A percentile compares a stretch with the other conserved stretches of the same genome.
Evolutionary conservation across 1,140 invertebrate species (phyloP).

Genomic region (Drosophila bocki): DNA sequence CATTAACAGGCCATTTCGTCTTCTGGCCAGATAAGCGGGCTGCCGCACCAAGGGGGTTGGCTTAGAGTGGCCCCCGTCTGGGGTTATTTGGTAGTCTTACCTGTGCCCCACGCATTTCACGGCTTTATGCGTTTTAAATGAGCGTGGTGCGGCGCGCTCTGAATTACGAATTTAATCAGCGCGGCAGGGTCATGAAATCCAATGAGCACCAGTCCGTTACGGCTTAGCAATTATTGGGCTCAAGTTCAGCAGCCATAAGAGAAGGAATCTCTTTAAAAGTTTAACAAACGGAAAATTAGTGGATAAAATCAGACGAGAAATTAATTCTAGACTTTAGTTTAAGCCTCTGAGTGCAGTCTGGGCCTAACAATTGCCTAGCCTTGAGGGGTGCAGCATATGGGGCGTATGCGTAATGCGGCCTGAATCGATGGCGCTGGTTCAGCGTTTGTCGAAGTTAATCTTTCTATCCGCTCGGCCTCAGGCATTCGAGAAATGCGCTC

Average conservation of each 20-base stretch:
- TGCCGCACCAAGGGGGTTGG: constrained; percentile 6
- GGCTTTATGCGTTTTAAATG: constrained; percentile 72
- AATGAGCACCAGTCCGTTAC: constrained; percentile 40
- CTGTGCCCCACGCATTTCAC: constrained; percentile 60
- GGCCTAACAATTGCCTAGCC: constrained; percentile 14
- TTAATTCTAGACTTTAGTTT: not conserved
- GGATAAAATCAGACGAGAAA: no score
- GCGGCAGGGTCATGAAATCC: constrained; percentile 46
- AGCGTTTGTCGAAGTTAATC: constrained; percentile 55
- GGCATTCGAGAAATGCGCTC: constrained; percentile 68
- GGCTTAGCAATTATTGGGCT: constrained; percentile 52
- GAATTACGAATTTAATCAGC: constrained; percentile 73
- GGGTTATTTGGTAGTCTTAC: constrained; percentile 64
- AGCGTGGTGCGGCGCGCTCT: constrained; percentile 45
- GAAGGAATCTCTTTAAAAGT: not conserved
- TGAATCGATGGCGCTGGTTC: constrained; percentile 11
- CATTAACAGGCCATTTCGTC: constrained; percentile 79
- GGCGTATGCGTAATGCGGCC: constrained; percentile 58
- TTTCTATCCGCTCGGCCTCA: constrained; percentile 65
- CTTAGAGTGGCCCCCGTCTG: constrained; percentile 19
- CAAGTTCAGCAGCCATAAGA: not conserved
- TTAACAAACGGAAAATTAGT: not conserved
- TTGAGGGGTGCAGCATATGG: constrained; percentile 32
- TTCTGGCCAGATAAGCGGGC: constrained; percentile 51
- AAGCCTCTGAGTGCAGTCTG: not conserved